Evolutionary conservation across 2,888 invertebrate species (phyloP), one percentile per base, ranked within the genome.

Genomic region (Volucella inanis): DNA sequence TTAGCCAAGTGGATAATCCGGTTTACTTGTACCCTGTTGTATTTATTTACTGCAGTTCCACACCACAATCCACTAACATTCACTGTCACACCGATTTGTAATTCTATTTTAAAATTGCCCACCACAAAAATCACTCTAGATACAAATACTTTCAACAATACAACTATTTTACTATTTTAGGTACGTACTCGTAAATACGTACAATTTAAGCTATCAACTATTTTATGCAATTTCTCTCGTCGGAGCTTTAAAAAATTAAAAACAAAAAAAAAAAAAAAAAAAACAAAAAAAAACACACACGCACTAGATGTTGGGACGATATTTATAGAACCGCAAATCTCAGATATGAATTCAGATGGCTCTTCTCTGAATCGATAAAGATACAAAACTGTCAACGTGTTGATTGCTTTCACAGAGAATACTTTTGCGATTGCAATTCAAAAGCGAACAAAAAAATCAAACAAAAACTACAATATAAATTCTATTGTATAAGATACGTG

Each of bases 1-100:
- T 50, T 43, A 71, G 39, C 54, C 65, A 71, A 82, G 71, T 71
- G 50, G 57, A 81, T 55, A 47, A 70, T 70, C 70, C 62, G 75
- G 62, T 80, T 74, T 74, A 62, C 65, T 71, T 65, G 78, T 65
- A 64, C 52, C 64, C 43, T 50, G 70, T 57, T 64, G 43, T 50
- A 71, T n/a, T 39, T 57, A 47, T 55, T 54, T 49, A 43, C 31
- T 31, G 31, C 31, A 50, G 14, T 64, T 64, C 52, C 43, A 50
- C 45, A 38, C 61, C 31, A 57, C 49, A 52, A 61, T 38, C 4
- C 22, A 22, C 22, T 59, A 2, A 14, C 61, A 61, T 31, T 41
- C 47, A 31, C 31, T 31, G 31, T 31, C 0, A 6, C 31, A 31
- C 31, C 31, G 31, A 31, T 31, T 31, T 31, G 1, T 31, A 31